Evolutionary conservation across 2,888 invertebrate genomes (phyloP).

Genomic region (Hypena proboscidalis): DNA sequence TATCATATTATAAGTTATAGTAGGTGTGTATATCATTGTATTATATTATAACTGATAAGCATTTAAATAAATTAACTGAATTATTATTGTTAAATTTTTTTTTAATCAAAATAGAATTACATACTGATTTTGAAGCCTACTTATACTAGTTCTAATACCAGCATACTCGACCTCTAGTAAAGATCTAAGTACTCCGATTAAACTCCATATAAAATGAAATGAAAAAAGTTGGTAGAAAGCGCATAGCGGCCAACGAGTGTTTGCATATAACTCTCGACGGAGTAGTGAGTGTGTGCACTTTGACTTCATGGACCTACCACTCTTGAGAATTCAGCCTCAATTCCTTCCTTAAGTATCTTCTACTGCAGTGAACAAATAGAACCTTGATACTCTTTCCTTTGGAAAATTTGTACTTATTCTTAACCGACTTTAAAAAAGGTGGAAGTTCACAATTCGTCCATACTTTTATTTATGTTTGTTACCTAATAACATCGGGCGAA

Average conservation of each 20-base stretch:
- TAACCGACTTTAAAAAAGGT: no score
- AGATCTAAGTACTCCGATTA: slow-evolving; percentile 19
- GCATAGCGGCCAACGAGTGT: slow-evolving; percentile 48
- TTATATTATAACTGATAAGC: no score
- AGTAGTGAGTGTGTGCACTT: slow-evolving; percentile 49
- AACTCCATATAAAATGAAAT: slow-evolving; percentile 58
- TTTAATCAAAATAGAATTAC: no score
- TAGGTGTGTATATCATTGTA: no score
- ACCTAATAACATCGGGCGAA: no score
- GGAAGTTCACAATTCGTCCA: not conserved
- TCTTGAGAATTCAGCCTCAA: slow-evolving; percentile 36
- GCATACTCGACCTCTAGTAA: no score
- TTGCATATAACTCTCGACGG: slow-evolving; percentile 56
- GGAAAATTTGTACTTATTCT: not conserved
- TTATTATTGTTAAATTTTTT: no score
- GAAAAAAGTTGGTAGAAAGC: slow-evolving; percentile 60
- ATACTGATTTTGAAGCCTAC: no score
- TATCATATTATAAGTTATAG: no score
- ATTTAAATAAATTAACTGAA: no score
- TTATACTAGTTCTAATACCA: no score
- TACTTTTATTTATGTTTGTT: not conserved
- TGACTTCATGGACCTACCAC: slow-evolving; percentile 50
- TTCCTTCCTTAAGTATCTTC: slow-evolving; percentile 18
- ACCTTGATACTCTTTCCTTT: not conserved
- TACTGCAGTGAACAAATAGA: slow-evolving; percentile 8